Evolutionary conservation across 23 tunicate genomes (phyloP), one percentile per base, ranked within the genome.

Genomic region (Ascidia mentula): DNA sequence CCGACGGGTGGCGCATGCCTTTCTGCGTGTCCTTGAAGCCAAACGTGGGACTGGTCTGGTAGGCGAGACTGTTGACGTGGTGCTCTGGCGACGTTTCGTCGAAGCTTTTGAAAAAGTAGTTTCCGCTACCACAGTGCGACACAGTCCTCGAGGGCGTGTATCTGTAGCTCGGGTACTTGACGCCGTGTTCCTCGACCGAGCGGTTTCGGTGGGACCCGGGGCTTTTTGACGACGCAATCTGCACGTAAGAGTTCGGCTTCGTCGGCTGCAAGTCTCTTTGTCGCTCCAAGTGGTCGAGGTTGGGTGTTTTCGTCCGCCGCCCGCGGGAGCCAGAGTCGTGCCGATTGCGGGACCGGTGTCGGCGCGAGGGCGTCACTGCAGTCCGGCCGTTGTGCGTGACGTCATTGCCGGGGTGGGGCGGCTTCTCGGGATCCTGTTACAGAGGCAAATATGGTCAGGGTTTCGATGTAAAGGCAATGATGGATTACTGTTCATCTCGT

Each of bases 201-300:
- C 80, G 69, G 18, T 45, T 42, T 30, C 42, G 35, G 69, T 38
- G 69, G 32, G 80, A 77, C 24, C 12, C 65, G 7, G 37, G 28
- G 15, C 46, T 38, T 38, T 70, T 72, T 6, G 86, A 60, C 40
- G 95, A 90, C 34, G 97, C 74, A 15, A 93, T 72, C 40, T 89
- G 92, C 9, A 93, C 98, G 82, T 93, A 93, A 12, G 98, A 88
- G 81, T 93, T 93, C 59, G 84, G 89, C 45, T 93, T 90, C 45
- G 98, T 88, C 53, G 98, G 98, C 40, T 93, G 88, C 53, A 84
- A 70, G 72, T 88, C 93, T 24, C 93, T 72, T 31, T 75, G 87
- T 12, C 91, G 82, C 38, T 88, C 86, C 32, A 88, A 80, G 45
- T 87, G 45, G 81, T 88, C 89, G 46, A 93, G 80, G 65, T 85